Base-by-base conservation (phyloP, 2,888 invertebrate genomes). In the Litoditis marina region DNA sequence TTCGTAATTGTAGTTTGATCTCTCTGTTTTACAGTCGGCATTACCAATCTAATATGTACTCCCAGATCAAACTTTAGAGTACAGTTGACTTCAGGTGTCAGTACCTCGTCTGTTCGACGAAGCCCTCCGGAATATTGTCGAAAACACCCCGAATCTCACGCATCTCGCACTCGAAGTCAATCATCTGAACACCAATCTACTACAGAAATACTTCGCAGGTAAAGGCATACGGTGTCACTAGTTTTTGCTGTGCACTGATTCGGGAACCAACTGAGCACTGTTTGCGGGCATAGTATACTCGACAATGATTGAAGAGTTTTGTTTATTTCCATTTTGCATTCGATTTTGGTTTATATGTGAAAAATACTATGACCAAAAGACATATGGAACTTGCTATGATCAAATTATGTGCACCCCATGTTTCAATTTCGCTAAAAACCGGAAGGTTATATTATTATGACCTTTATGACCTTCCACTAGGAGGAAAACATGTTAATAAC, bases 121-220 rank as follows among this genome's bases (percentile, higher is more conserved):
- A 55, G 70, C 76, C 2, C 66, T 82, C 13, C 31, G 54, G 11
- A 54, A 73, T 0, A 70, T 81, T 27, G 67, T 76, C n/a, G 67
- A 77, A 30, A 60, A 42, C 25, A 66, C 76, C n/a, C 76, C 76
- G 7, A 74, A 77, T 47, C 64, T 82, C 8, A 65, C 65, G 1
- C 73, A 81, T 63, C 61, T 82, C 19, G 72, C 79, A 0, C 59
- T 81, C 27, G 75, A 79, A 60, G 78, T 78, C 34, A 68, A 69
- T 22, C 76, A 76, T 66, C 32, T 81, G 16, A 80, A 74, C 56
- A 69, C 76, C 4, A 59, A 66, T 49, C 63, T 75, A 16, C 64
- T 81, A 2, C 71, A 75, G 22, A 74, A 73, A 30, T 72, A 73
- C 49, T 81, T 81, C 60, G 64, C 74, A 8, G 74, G 71, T 71